These are phyloP conservation scores for Clepsis dumicolana DNA, from an alignment of 2,888 invertebrate genomes.

Conservation along the genomic window DNA sequence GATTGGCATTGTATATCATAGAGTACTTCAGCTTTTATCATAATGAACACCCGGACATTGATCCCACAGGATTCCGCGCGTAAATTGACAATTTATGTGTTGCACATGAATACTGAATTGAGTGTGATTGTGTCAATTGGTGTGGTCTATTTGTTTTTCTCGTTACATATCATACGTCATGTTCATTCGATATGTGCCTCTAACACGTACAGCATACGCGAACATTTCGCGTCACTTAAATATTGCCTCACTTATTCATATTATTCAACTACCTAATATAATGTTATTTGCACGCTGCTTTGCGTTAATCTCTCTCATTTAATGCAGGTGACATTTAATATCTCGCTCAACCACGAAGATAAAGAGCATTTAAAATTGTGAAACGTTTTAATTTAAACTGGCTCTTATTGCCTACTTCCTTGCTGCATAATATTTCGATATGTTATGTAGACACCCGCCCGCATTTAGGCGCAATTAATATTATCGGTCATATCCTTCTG, in stretches of 20 bases:
- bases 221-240: neutral
- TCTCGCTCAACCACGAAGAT: neutral
- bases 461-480: slow-evolving; percentile 34
- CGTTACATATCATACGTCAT: slow-evolving; percentile 14
- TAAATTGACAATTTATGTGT: slow-evolving; percentile 11
- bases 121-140: slow-evolving; percentile 67
- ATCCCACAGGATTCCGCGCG: slow-evolving; percentile 21
- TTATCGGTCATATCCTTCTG: slow-evolving; percentile 23
- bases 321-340: neutral
- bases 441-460: slow-evolving; percentile 13
- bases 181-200: neutral
- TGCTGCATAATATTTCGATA: slow-evolving; percentile 21
- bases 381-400: neutral
- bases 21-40: neutral
- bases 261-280: neutral
- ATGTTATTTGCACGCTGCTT: neutral
- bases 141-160: slow-evolving; percentile 48
- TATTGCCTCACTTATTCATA: neutral
- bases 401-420: slow-evolving; percentile 19
- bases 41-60: slow-evolving; percentile 10
- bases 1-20: neutral
- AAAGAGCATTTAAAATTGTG: neutral
- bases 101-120: slow-evolving; percentile 26
- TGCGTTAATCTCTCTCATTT: neutral
- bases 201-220: slow-evolving; percentile 3